Base-by-base conservation (phyloP, 2,888 invertebrate species). In the Heliconius aoede region DNA sequence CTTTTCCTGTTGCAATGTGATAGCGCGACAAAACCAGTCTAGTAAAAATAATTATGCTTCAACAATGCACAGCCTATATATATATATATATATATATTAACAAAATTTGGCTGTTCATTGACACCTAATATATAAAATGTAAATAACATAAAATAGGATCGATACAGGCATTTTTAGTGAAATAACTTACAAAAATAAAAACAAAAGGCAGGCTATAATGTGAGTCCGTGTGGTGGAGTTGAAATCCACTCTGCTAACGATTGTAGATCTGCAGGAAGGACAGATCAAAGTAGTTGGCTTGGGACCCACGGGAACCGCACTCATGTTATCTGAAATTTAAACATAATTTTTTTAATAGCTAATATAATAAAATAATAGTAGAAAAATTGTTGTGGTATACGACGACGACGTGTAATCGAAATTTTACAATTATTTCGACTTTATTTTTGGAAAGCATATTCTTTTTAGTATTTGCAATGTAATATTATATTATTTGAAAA, bases 141-240 rank as follows among this genome's bases (percentile, higher is more conserved):
- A 58, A n/a, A 13, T 26, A 4, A 58, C n/a, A 58, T 58, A 24
- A 58, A 26, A 1, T 58, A 58, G 4, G 13, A 26, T 21, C 7
- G 8, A 46, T 46, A 26, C 13, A n/a, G n/a, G n/a, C n/a, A 65
- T 4, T n/a, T 62, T n/a, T 24, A 36, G 32, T 18, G 11, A 36
- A 58, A 36, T 36, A 76, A 72, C 51, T 64, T 40, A 76, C 62
- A 64, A 46, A 46, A 90, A 89, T 51, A 90, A 74, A 79, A 95
- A 95, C 24, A 95, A 84, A 1, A 95, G 60, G 4, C 95, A 80
- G 1, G 95, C 95, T 28, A 95, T 90, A 18, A 95, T 83, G 82
- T 95, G 95, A 0, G 95, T 95, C 76, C 92, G 93, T 0, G 94
- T 94, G 0, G 94, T 95, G 21, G 95, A 83, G 74, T 91, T 94